Evolutionary conservation across 2,113 vertebrate genomes (phyloP), one percentile per base, ranked within the genome.

Genomic region (Porphyrio hochstetteri): DNA sequence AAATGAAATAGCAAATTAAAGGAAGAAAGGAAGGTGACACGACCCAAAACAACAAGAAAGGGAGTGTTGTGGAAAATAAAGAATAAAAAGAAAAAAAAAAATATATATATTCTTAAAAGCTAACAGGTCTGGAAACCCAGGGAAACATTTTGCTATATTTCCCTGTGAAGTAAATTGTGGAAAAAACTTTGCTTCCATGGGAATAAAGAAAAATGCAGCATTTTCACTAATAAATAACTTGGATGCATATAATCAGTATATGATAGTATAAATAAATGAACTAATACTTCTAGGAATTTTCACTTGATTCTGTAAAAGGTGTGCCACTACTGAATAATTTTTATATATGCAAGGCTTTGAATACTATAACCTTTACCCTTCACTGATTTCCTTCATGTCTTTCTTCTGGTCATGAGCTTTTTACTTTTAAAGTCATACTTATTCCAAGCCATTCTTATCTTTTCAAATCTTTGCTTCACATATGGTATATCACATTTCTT

Each of bases 401-500:
- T 79, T 64, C 42, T 88, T 59, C 82, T 52, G 11, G 5, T 81
- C 9, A 40, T n/a, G 3, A 25, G 5, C 7, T 56, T 87, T 89
- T 64, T 76, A 68, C 7, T 82, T 79, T 91, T 31, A 85, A 89
- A 75, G 7, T 0, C 6, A 20, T 72, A 13, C 57, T 84, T 91
- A 57, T 89, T 76, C 7, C n/a, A 53, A 91, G 18, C 7, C 3
- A 40, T 55, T 75, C 65, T 89, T 92, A 79, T 95, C 72, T 75
- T 56, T 83, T 76, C 11, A 72, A 17, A 90, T 81, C 92, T 93
- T 90, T 90, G 36, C n/a, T 83, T 92, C 40, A 27, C 61, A 87
- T 64, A 93, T 44, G 78, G 42, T 52, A 36, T 90, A 95, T 91
- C 91, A 69, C 18, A 72, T 93, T 92, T 85, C 91, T 85, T 75